Base-by-base conservation (phyloP, 2,888 invertebrate species). In the Uropetala carovei region DNA sequence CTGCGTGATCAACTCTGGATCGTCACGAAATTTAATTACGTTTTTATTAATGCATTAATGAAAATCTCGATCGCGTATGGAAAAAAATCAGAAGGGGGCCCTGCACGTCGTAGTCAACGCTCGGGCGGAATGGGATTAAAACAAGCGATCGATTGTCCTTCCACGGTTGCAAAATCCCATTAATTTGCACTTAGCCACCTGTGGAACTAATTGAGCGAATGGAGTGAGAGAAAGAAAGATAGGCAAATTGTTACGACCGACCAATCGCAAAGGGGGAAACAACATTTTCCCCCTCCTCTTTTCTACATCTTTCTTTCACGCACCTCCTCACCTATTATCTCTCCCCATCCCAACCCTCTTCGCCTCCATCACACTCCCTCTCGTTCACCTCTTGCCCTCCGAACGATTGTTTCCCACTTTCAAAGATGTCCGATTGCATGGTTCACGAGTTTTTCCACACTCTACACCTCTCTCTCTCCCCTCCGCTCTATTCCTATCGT, bases 101-200 rank as follows among this genome's bases (percentile, higher is more conserved):
- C 68, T 1, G n/a, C 68, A 27, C 11, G 27, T 13, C 75, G 22
- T 13, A 75, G 27, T 75, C 22, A 22, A 75, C 13, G 27, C 22
- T 9, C 27, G 75, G 27, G 75, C 18, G 68, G 68, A 68, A 68
- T 18, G 68, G 68, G 22, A 68, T 68, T 68, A 68, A 68, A 68
- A 68, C 68, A n/a, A 22, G 27, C 27, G 75, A 75, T 13, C 75
- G 22, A 75, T 27, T 75, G 75, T 75, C 27, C 75, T 27, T 27
- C 27, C 75, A 75, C 75, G 89, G 43, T 64, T 89, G 60, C 64
- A 89, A 89, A 89, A 64, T 89, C 89, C 89, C 89, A 89, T 89
- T 89, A 89, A 89, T 89, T 89, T 89, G 89, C 89, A 89, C 89
- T 89, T 68, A 64, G 89, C 89, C 89, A 89, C 89, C 89, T 89